A percentile compares a stretch with the other conserved stretches of the same genome.
Evolutionary conservation across 1,140 invertebrate genomes (phyloP).

Genomic region (Euglossa dilemma): DNA sequence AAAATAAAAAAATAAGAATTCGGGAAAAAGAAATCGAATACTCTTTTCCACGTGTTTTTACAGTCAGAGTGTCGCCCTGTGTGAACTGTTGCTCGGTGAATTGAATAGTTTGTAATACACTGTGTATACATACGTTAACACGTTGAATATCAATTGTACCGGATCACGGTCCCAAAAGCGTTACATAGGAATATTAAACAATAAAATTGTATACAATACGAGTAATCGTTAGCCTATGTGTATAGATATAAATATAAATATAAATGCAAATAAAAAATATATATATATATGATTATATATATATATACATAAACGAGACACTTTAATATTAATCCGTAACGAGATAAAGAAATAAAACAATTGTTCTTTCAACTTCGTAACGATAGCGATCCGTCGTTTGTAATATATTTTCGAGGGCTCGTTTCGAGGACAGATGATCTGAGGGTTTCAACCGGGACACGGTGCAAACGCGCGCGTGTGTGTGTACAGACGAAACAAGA

Average conservation of each 20-base stretch:
- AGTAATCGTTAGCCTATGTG: conserved; percentile 64
- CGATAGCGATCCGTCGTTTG: conserved; percentile 56
- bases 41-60: conserved; percentile 60
- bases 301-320: conserved; percentile 32
- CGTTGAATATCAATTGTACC: conserved; percentile 67
- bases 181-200: conserved; percentile 61
- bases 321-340: conserved; percentile 39
- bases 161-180: conserved; percentile 50
- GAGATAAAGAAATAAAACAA: conserved; percentile 3
- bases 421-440: conserved; percentile 42
- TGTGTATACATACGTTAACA: conserved; percentile 72
- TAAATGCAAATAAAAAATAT: conserved; percentile 38
- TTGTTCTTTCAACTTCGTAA: conserved; percentile 54
- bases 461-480: not conserved
- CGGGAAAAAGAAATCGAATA: not conserved
- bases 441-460: conserved; percentile 6
- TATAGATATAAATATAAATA: conserved; percentile 55
- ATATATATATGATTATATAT: conserved; percentile 9
- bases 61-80: conserved; percentile 62
- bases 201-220: conserved; percentile 70
- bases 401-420: conserved; percentile 57
- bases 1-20: not conserved
- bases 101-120: conserved; percentile 74
- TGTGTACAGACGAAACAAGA: conserved; percentile 26
- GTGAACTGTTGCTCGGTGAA: conserved; percentile 76